phyloP scores from a whole-genome alignment of 2,888 invertebrate genomes.

The Torymus tubicola region DNA sequence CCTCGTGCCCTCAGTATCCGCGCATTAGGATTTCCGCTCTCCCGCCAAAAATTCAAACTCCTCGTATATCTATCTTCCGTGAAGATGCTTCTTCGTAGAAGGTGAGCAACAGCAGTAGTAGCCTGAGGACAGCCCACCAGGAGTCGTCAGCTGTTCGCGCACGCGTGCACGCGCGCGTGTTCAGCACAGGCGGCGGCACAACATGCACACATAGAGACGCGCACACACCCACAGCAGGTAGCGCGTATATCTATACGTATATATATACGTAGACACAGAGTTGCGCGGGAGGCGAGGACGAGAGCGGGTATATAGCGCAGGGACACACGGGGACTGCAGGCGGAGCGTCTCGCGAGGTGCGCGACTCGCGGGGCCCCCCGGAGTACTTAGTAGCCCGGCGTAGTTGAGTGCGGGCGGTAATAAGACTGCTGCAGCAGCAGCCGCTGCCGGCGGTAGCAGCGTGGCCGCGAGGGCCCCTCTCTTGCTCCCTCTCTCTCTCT shows the following conservation, averaged over 20 bases:
- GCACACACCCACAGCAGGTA: no score
- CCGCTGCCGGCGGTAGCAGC: conserved; percentile 60
- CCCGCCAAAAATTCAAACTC: background rate
- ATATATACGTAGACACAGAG: no score
- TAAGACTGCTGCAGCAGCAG: conserved; percentile 65
- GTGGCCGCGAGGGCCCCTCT: conserved; percentile 49
- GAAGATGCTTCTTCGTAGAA: no score
- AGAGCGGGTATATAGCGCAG: background rate
- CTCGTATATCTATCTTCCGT: no score
- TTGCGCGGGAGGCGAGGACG: background rate
- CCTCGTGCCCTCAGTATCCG: no score
- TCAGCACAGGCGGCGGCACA: no score
- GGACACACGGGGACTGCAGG: background rate
- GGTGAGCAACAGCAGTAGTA: no score
- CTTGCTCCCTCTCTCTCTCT: conserved; percentile 33
- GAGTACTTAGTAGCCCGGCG: conserved; percentile 67
- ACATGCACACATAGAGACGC: no score
- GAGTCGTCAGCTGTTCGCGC: no score
- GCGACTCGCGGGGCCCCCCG: conserved; percentile 28
- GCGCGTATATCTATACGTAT: no score
- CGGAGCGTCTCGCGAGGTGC: background rate
- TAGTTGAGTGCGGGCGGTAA: conserved; percentile 71
- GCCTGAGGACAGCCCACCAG: no score
- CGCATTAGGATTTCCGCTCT: background rate
- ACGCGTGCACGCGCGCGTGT: no score